phyloP scores from a whole-genome alignment of 1,140 invertebrate species.

The Monochamus saltuarius region DNA sequence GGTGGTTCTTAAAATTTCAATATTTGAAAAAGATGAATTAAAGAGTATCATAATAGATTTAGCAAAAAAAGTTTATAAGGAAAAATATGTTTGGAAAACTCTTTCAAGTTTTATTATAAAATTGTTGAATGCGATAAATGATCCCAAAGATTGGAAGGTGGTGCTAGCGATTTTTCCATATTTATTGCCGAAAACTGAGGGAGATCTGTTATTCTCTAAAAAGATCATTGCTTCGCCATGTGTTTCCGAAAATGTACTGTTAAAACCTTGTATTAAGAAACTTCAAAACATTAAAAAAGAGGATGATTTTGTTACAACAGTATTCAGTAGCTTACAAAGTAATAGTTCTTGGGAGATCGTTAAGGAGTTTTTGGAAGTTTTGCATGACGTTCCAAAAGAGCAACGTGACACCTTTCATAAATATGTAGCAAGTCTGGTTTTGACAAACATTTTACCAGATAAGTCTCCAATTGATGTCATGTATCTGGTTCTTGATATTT shows the following conservation, averaged over 20 bases:
- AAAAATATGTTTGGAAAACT: conserved; percentile 21
- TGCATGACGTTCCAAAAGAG: conserved; percentile 49
- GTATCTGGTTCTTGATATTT: conserved; percentile 49
- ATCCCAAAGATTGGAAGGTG: conserved; percentile 33
- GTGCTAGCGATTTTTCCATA: conserved; percentile 59
- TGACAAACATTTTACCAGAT: conserved; percentile 26
- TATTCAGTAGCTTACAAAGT: background rate
- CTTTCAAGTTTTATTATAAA: conserved; percentile 7
- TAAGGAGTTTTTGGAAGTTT: conserved; percentile 6
- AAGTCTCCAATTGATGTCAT: conserved; percentile 18
- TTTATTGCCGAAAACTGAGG: conserved; percentile 58
- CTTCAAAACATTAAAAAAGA: conserved; percentile 1
- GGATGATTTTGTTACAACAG: background rate
- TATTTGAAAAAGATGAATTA: conserved; percentile 17
- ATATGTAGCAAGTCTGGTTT: conserved; percentile 27
- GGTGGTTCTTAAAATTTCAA: conserved; percentile 22
- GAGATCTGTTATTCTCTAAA: conserved; percentile 53
- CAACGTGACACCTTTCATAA: conserved; percentile 47
- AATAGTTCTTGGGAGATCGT: conserved; percentile 3
- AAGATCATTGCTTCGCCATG: conserved; percentile 49
- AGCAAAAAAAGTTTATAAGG: conserved; percentile 26
- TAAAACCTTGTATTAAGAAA: conserved; percentile 1
- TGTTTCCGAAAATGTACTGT: conserved; percentile 12
- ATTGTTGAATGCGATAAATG: conserved; percentile 6
- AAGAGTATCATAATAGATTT: conserved; percentile 28